A percentile compares a stretch with the other conserved stretches of the same genome.
Evolutionary conservation across 2,113 vertebrate species (phyloP).

Genomic region (Nothoprocta pentlandii): DNA sequence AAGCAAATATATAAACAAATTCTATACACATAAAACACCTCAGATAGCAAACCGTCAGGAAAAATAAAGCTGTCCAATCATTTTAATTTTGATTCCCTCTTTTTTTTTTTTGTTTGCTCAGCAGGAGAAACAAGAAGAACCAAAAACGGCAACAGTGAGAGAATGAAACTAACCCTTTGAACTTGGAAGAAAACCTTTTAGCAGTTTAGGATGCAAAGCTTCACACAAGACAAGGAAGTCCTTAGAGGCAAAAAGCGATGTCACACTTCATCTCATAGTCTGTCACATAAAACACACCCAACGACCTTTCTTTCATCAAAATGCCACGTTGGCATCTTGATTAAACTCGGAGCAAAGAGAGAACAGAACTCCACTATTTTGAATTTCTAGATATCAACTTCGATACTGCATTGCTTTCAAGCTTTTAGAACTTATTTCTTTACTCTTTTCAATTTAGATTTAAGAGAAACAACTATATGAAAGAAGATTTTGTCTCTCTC

Average conservation of each 20-base stretch:
- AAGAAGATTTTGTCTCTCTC: background rate
- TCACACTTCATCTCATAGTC: background rate
- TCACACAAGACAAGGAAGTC: background rate
- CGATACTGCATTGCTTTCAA: background rate
- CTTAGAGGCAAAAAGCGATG: background rate
- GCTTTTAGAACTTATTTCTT: background rate
- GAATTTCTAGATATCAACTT: background rate
- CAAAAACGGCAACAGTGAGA: background rate
- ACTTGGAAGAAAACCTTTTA: background rate
- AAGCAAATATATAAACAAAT: background rate
- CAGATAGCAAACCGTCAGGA: background rate
- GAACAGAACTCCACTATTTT: background rate
- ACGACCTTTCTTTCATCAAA: background rate
- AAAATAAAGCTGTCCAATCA: accelerated
- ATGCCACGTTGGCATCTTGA: background rate
- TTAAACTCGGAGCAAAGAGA: background rate
- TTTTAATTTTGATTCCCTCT: background rate
- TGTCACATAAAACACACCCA: background rate
- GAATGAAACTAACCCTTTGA: background rate
- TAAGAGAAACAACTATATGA: background rate
- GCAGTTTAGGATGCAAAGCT: background rate
- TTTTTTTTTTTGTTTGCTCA: background rate
- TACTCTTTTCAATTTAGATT: background rate
- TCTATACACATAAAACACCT: background rate
- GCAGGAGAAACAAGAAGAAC: background rate